A percentile compares a stretch with the other conserved stretches of the same genome.
phyloP scores from a whole-genome alignment of 2,797 vertebrate genomes.

The Squalus acanthias region DNA sequence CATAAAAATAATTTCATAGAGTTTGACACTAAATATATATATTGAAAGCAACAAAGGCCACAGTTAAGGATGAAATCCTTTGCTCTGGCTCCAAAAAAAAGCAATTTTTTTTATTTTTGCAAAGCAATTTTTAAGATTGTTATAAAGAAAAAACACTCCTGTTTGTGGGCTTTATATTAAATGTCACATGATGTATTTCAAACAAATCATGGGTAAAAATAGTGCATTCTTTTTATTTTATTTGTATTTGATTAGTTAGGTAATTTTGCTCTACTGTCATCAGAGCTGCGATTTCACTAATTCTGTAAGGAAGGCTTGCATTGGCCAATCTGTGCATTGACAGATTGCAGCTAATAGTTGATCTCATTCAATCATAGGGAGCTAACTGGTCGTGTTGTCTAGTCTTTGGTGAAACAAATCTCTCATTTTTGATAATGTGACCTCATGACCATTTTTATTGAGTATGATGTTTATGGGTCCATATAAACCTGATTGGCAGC shows the following conservation, averaged over 20 bases:
- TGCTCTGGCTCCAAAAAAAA: background rate
- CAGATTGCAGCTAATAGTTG: background rate
- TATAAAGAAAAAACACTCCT: background rate
- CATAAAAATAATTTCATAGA: background rate
- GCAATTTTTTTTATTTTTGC: background rate
- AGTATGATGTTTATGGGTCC: background rate
- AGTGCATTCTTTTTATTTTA: background rate
- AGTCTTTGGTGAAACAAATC: background rate
- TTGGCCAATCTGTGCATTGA: background rate
- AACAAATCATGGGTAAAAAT: background rate
- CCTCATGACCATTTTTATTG: background rate
- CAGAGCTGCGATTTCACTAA: background rate
- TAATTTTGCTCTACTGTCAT: background rate
- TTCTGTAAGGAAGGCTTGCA: background rate
- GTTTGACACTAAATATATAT: background rate
- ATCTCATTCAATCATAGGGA: background rate
- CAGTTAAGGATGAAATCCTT: background rate
- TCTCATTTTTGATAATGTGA: background rate
- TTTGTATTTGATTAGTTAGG: background rate
- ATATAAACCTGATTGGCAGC: background rate
- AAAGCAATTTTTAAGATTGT: background rate
- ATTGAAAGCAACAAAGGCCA: background rate
- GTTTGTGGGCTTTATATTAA: background rate
- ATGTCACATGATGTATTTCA: background rate
- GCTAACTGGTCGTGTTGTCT: background rate